These are phyloP conservation scores for Galerucella pusilla DNA, from an alignment of 2,888 invertebrate genomes.

Conservation along the genomic window DNA sequence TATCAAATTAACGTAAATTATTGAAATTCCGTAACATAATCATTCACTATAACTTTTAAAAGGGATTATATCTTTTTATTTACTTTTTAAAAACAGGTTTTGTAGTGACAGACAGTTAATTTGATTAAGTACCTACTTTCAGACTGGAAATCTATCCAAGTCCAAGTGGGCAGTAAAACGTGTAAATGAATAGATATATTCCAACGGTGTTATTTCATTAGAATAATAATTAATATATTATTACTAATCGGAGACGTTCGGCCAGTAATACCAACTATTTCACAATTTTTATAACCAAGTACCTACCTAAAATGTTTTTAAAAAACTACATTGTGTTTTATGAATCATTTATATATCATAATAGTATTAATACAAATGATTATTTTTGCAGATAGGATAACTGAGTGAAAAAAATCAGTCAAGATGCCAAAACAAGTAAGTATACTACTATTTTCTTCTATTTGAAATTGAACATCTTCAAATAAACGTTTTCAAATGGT, in stretches of 20 bases:
- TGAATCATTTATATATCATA: background rate
- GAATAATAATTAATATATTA: background rate
- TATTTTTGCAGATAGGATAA: slow-evolving; percentile 29
- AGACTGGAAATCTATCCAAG: background rate
- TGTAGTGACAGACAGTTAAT: slow-evolving; percentile 25
- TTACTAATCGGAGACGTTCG: background rate
- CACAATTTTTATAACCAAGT: background rate
- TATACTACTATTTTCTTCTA: slow-evolving; percentile 11
- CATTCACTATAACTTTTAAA: slow-evolving; percentile 30
- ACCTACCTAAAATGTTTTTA: no score
- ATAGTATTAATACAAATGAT: background rate
- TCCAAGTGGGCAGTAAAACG: background rate
- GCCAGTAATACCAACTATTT: background rate
- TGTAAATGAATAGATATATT: slow-evolving; percentile 3
- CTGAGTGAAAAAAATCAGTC: slow-evolving; percentile 53
- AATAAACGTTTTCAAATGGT: background rate
- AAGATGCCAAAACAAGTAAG: slow-evolving; percentile 60
- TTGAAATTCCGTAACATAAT: slow-evolving; percentile 13
- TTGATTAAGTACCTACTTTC: slow-evolving; percentile 13
- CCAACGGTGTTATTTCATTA: background rate
- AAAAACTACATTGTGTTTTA: background rate
- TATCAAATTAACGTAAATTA: slow-evolving; percentile 30
- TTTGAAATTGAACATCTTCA: background rate
- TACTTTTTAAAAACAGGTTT: slow-evolving; percentile 18
- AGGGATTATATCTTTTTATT: slow-evolving; percentile 32